A percentile compares a stretch with the other conserved stretches of the same genome.
Conservation (phyloP, 2,113 vertebrate species). For the Camelus dromedarius region DNA sequence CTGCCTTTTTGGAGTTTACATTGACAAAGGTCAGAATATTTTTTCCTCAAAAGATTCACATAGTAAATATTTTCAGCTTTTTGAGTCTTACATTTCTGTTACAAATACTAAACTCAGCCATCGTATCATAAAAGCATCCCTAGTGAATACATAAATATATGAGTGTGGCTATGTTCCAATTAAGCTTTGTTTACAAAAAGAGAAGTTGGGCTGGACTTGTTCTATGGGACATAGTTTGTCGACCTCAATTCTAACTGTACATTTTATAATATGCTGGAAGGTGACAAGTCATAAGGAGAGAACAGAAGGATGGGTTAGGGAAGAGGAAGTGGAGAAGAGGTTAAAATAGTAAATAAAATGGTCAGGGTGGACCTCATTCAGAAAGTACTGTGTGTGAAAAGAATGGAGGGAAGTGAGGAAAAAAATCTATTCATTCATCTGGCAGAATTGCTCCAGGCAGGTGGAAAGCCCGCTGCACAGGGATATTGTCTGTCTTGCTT, state of each 20-base stretch:
- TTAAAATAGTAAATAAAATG: neutral
- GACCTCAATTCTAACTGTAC: neutral
- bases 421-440: neutral
- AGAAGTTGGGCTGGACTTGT: neutral
- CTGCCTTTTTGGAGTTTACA: neutral
- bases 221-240: neutral
- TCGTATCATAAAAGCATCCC: neutral
- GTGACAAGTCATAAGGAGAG: neutral
- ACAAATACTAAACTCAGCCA: neutral
- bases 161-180: neutral
- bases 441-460: neutral
- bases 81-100: neutral
- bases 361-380: neutral
- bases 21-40: neutral
- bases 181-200: neutral
- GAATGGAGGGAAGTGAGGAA: neutral
- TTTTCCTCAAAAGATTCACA: neutral
- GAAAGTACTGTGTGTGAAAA: neutral
- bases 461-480: neutral
- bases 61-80: neutral
- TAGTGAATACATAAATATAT: neutral
- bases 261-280: neutral
- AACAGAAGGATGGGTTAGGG: neutral
- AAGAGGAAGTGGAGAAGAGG: fast-evolving
- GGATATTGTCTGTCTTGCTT: neutral